phyloP scores from a whole-genome alignment of 2,797 vertebrate species.

The Steatocranus sp. region DNA sequence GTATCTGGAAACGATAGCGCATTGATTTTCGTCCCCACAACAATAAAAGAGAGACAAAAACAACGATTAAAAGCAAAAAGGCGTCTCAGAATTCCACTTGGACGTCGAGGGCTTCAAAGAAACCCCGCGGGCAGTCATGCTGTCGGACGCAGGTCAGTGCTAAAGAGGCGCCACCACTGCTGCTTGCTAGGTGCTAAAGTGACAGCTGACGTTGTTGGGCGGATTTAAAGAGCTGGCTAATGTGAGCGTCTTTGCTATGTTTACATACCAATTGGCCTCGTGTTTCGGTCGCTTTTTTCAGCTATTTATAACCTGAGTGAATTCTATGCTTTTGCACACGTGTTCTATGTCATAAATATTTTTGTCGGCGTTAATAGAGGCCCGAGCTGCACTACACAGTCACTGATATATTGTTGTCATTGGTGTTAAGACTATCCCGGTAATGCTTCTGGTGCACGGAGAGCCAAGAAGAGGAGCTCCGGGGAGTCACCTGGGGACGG shows the following conservation, averaged over 20 bases:
- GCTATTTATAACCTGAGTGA: not conserved
- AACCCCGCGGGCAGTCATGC: slow-evolving; percentile 39
- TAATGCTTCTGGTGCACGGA: slow-evolving; percentile 76
- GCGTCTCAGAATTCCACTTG: not conserved
- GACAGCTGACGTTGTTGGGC: slow-evolving; percentile 12
- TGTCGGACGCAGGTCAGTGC: slow-evolving; percentile 74
- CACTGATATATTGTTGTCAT: not conserved
- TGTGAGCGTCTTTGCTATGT: not conserved
- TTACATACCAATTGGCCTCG: not conserved
- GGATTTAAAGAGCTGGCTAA: slow-evolving; percentile 21
- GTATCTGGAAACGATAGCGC: slow-evolving; percentile 1
- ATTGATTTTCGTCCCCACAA: slow-evolving; percentile 37
- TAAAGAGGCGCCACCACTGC: not conserved
- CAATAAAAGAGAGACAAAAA: slow-evolving; percentile 33
- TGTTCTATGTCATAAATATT: not conserved
- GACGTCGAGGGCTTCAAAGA: not conserved
- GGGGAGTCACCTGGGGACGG: slow-evolving; percentile 80
- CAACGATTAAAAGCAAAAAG: not conserved
- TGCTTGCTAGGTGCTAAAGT: slow-evolving; percentile 51
- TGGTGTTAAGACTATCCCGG: slow-evolving; percentile 66
- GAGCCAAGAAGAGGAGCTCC: slow-evolving; percentile 85
- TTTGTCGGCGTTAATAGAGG: not conserved
- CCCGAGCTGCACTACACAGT: not conserved
- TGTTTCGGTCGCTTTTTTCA: not conserved
- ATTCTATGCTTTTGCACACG: not conserved